Percentiles rank a stretch among this genome's conserved stretches.
These are phyloP conservation scores for Seira ritae DNA, from an alignment of 2,888 invertebrate species.

Conservation along the genomic window DNA sequence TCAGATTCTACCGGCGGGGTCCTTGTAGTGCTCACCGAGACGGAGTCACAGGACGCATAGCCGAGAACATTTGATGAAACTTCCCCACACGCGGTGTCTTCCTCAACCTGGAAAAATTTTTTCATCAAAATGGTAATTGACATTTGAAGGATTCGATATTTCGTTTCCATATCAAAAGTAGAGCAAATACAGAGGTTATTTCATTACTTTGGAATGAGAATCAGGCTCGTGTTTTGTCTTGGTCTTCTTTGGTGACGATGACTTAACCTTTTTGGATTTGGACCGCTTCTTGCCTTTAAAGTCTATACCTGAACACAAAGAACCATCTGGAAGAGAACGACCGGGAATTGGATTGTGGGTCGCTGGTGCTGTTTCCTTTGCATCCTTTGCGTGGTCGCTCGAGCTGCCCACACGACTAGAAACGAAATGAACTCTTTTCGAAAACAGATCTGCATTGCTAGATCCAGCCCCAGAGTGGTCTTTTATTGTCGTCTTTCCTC, in stretches of 20 bases:
- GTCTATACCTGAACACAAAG: constrained; percentile 67
- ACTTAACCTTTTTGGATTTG: constrained; percentile 69
- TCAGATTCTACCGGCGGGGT: constrained; percentile 72
- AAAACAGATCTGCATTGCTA: constrained; percentile 60
- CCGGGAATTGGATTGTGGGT: constrained; percentile 54
- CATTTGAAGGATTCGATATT: no score
- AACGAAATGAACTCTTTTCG: constrained; percentile 65
- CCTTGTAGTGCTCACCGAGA: constrained; percentile 68
- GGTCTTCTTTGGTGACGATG: constrained; percentile 69
- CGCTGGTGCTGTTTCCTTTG: constrained; percentile 50
- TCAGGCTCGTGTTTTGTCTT: constrained; percentile 70
- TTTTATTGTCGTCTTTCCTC: constrained; percentile 40
- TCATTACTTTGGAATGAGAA: constrained; percentile 72
- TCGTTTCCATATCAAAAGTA: no score
- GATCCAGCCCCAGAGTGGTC: constrained; percentile 42
- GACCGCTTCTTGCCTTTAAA: constrained; percentile 61
- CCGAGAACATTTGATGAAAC: constrained; percentile 72
- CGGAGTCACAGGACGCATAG: constrained; percentile 69
- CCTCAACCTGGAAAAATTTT: constrained; percentile 66
- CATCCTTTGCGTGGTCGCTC: constrained; percentile 69
- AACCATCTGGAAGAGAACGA: constrained; percentile 51
- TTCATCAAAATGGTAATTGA: no score
- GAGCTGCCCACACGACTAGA: constrained; percentile 73
- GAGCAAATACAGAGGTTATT: no score
- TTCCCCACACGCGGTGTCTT: constrained; percentile 68